Evolutionary conservation across 2,113 vertebrate genomes (phyloP).

Genomic region (Nyctibius bracteatus): DNA sequence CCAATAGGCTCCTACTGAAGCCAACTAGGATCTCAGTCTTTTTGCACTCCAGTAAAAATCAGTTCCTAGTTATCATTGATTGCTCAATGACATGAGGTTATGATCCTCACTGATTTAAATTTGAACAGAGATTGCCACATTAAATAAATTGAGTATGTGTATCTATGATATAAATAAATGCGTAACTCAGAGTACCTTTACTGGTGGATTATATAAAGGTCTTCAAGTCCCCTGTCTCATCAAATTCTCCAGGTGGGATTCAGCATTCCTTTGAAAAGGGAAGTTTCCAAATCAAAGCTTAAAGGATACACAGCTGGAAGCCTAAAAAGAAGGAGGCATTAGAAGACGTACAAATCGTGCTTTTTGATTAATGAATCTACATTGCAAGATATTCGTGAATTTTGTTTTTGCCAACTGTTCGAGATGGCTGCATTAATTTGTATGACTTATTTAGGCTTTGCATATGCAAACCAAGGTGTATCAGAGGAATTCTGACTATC

Average conservation of each 20-base stretch:
- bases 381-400: background rate
- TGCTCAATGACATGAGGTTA: background rate
- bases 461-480: background rate
- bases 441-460: background rate
- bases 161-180: background rate
- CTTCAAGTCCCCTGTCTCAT: background rate
- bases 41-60: background rate
- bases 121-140: background rate
- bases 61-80: background rate
- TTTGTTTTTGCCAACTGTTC: background rate
- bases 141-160: background rate
- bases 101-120: background rate
- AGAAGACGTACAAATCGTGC: no score
- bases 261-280: background rate
- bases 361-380: background rate
- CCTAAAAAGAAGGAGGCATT: no score
- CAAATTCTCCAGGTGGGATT: background rate
- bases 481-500: background rate
- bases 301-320: no score
- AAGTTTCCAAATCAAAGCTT: no score
- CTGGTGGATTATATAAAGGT: background rate
- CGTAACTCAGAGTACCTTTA: background rate
- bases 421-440: background rate
- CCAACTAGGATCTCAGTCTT: background rate
- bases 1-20: background rate